Conservation (phyloP, 53 echinoderm and acorn worm species). For the Paracentrotus lividus region DNA sequence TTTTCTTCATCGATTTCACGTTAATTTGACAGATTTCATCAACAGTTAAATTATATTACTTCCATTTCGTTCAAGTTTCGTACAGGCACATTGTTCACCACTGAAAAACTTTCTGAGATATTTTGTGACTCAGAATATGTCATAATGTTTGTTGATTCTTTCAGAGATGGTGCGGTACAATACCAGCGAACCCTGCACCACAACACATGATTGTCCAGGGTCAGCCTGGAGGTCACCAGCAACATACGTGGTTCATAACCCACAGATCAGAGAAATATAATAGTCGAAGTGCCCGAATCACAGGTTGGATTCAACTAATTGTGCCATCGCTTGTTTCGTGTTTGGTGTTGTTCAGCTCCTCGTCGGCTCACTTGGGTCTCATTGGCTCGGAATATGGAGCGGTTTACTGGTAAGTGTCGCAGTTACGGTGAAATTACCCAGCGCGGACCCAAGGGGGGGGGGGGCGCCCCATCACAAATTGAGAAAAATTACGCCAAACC, state of each 20-base stretch:
- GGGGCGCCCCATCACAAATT: too few species aligned
- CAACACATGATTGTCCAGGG: background rate
- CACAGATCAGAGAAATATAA: background rate
- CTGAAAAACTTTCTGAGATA: too few species aligned
- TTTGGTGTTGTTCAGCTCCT: background rate
- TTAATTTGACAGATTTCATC: too few species aligned
- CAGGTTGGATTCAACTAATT: constrained; percentile 6
- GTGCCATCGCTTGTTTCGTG: background rate
- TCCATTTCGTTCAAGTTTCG: too few species aligned
- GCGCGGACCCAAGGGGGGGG: too few species aligned
- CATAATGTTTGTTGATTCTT: too few species aligned
- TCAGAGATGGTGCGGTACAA: constrained; percentile 5
- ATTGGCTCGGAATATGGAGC: background rate
- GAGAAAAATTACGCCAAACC: too few species aligned
- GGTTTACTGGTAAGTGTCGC: background rate
- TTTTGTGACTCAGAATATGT: too few species aligned
- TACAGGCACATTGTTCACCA: too few species aligned
- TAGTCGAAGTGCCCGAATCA: background rate
- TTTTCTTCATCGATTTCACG: too few species aligned
- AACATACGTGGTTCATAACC: background rate
- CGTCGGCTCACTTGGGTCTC: background rate
- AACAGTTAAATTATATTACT: too few species aligned
- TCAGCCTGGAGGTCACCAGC: background rate
- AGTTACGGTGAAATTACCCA: background rate
- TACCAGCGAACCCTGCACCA: background rate